These are phyloP conservation scores for Aulostomus chinensis DNA, from an alignment of 2,797 vertebrate genomes.

Conservation along the genomic window DNA sequence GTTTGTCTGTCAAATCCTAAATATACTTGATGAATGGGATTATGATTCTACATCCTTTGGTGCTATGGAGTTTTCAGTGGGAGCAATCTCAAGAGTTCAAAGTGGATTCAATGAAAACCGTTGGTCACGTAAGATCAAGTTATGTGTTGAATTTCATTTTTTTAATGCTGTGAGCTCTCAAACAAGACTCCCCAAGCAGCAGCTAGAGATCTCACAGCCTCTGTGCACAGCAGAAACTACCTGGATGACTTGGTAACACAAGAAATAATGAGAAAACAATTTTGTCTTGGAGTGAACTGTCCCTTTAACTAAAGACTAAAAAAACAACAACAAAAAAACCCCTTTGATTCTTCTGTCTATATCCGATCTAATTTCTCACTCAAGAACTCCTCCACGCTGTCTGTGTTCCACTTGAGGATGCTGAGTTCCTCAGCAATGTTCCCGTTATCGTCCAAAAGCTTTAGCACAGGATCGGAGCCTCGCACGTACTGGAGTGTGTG, in stretches of 20 bases:
- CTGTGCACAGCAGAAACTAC: neutral
- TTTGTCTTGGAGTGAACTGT: conserved; percentile 17
- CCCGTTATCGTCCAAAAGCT: conserved; percentile 97
- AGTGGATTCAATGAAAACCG: neutral
- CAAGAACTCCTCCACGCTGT: conserved; percentile 98
- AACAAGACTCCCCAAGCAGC: too few species aligned
- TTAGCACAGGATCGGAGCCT: conserved; percentile 96
- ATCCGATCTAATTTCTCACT: conserved; percentile 94
- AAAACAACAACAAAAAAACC: too few species aligned
- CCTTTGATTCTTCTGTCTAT: conserved; percentile 69
- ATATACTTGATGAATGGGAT: neutral
- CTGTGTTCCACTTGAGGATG: conserved; percentile 99
- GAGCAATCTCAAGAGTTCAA: neutral
- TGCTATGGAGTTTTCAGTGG: too few species aligned
- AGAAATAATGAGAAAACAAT: neutral
- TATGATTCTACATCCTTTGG: neutral
- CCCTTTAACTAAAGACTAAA: conserved; percentile 5
- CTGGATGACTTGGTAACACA: neutral
- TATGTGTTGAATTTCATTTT: neutral
- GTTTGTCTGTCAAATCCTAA: neutral
- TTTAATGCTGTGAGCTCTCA: neutral
- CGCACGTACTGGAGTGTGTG: conserved; percentile 87
- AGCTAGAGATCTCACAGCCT: neutral
- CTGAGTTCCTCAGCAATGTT: conserved; percentile 98
- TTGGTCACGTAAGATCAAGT: neutral